phyloP scores from a whole-genome alignment of 2,113 vertebrate genomes.

The Collichthys lucidus region DNA sequence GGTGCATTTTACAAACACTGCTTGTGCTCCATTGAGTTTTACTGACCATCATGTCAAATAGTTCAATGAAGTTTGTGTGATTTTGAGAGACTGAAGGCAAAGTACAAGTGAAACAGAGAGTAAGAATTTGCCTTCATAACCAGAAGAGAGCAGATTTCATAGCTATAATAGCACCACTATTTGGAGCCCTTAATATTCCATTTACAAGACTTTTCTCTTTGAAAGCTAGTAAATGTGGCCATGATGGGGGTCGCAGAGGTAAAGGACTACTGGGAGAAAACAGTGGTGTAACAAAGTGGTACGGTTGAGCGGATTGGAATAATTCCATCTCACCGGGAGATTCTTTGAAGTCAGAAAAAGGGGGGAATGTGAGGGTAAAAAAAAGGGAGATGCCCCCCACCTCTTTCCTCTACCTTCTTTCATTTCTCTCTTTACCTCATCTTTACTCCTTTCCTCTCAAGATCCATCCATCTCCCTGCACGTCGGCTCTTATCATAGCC shows the following conservation, averaged over 20 bases:
- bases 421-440: conserved; percentile 17
- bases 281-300: conserved; percentile 43
- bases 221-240: conserved; percentile 32
- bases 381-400: conserved; percentile 33
- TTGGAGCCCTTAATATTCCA: conserved; percentile 5
- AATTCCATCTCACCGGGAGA: conserved; percentile 72
- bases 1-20: conserved; percentile 29
- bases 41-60: conserved; percentile 24
- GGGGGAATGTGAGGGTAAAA: conserved; percentile 57
- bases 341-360: conserved; percentile 73
- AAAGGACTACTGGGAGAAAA: conserved; percentile 10
- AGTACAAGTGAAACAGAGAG: neutral
- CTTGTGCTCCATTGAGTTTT: conserved; percentile 26
- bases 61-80: neutral
- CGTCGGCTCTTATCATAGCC: conserved; percentile 15
- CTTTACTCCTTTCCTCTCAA: conserved; percentile 28
- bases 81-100: neutral
- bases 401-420: conserved; percentile 22
- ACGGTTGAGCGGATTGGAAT: conserved; percentile 67
- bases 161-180: neutral
- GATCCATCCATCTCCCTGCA: conserved; percentile 4
- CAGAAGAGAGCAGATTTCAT: neutral
- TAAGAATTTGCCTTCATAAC: neutral
- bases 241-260: conserved; percentile 24
- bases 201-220: conserved; percentile 38